phyloP scores from a whole-genome alignment of 2,797 vertebrate species.

The Acipenser oxyrinchus region DNA sequence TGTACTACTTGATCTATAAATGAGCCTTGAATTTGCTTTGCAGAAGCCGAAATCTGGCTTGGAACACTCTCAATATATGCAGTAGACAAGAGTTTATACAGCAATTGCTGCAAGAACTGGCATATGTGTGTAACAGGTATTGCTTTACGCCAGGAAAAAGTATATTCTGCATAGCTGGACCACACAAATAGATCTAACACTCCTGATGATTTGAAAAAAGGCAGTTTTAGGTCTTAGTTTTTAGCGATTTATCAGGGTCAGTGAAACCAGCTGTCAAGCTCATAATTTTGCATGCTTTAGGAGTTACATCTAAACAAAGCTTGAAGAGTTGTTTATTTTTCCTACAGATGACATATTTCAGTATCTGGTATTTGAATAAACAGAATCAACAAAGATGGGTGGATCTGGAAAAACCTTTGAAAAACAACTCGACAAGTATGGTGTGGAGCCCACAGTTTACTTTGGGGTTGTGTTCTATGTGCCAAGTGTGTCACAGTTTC shows the following conservation, averaged over 20 bases:
- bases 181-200: background rate
- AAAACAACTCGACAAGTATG: slow-evolving; percentile 97
- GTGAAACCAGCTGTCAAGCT: slow-evolving; percentile 2
- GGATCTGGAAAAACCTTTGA: slow-evolving; percentile 91
- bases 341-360: slow-evolving; percentile 86
- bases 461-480: slow-evolving; percentile 96
- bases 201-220: background rate
- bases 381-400: slow-evolving; percentile 96
- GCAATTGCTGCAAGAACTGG: background rate
- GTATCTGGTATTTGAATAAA: slow-evolving; percentile 96
- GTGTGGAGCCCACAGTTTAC: slow-evolving; percentile 87
- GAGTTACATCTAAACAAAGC: background rate
- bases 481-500: slow-evolving; percentile 81
- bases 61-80: background rate
- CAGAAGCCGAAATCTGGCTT: background rate
- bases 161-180: background rate
- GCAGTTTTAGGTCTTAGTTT: background rate
- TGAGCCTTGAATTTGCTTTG: slow-evolving; percentile 8
- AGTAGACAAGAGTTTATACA: background rate
- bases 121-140: background rate
- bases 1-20: slow-evolving; percentile 11
- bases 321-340: slow-evolving; percentile 12
- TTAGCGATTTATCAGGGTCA: too few relatives aligned
- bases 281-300: slow-evolving; percentile 9
- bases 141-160: background rate